Evolutionary conservation across 2,797 vertebrate genomes (phyloP).

Genomic region (Alectoris magna): DNA sequence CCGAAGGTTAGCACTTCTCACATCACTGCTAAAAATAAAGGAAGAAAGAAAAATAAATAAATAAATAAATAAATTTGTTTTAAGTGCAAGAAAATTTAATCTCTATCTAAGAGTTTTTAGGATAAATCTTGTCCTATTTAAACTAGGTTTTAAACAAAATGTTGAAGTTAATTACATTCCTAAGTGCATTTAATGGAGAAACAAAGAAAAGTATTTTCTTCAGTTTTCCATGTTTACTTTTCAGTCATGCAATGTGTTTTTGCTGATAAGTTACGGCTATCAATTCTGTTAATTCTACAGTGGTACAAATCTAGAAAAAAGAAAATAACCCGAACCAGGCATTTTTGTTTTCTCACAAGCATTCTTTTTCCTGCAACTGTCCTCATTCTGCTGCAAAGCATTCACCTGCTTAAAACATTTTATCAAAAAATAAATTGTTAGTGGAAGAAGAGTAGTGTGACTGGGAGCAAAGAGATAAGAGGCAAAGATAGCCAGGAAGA

Average conservation of each 20-base stretch:
- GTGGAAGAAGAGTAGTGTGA: slow-evolving; percentile 28
- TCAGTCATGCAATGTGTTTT: background rate
- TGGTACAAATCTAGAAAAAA: background rate
- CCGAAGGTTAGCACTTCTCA: background rate
- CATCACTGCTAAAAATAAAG: slow-evolving; percentile 1
- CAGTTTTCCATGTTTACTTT: background rate
- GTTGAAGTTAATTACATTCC: background rate
- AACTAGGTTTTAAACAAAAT: background rate
- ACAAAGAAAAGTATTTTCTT: background rate
- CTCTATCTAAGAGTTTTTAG: background rate
- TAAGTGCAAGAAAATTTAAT: background rate
- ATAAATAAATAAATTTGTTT: background rate
- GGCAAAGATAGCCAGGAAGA: slow-evolving; percentile 8
- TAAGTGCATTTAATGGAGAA: background rate
- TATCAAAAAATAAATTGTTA: slow-evolving; percentile 30
- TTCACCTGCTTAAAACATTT: slow-evolving; percentile 18
- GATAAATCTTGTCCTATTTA: background rate
- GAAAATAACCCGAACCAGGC: background rate
- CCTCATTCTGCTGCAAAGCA: background rate
- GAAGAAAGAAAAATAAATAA: too few relatives aligned
- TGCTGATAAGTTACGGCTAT: background rate
- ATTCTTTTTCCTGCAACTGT: background rate
- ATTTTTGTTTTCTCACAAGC: background rate
- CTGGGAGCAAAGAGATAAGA: background rate
- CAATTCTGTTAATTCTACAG: background rate